Conservation (phyloP, 37 sponge, comb jelly and placozoan species). For the Beroe forskalii region DNA sequence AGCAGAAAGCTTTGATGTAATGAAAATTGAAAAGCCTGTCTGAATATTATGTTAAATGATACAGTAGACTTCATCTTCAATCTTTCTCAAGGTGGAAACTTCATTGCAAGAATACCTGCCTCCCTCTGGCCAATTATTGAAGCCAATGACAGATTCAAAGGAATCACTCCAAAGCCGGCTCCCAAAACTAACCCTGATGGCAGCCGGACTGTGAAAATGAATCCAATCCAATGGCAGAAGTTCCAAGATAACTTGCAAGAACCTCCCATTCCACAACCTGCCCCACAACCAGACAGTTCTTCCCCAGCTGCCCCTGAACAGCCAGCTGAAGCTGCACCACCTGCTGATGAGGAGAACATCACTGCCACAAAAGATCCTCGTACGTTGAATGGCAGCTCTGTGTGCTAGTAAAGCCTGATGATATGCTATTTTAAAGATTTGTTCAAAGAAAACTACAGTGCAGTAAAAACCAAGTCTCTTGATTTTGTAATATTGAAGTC, state of each 20-base stretch:
- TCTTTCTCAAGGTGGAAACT: constrained; percentile 51
- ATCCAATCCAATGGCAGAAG: not conserved
- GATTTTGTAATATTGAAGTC: too few species aligned
- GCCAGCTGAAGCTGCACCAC: not conserved
- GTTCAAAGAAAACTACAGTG: too few species aligned
- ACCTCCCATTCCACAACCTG: too few species aligned
- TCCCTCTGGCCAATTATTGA: not conserved
- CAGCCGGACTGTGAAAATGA: constrained; percentile 1
- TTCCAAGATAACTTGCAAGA: constrained; percentile 27
- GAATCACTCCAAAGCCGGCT: not conserved
- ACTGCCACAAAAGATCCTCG: not conserved
- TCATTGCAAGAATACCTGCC: not conserved
- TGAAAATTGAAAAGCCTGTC: too few species aligned
- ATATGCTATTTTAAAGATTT: too few species aligned
- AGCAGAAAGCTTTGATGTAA: not conserved
- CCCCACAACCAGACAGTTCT: too few species aligned
- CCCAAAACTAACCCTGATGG: constrained; percentile 25
- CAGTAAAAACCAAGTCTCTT: too few species aligned
- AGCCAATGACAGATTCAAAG: not conserved
- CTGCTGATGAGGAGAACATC: not conserved
- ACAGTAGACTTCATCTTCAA: too few species aligned
- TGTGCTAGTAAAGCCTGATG: too few species aligned
- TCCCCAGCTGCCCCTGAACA: not conserved
- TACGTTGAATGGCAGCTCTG: too few species aligned
- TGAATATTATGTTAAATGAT: too few species aligned